phyloP scores from a whole-genome alignment of 1,140 invertebrate genomes.

The Cylas formicarius region DNA sequence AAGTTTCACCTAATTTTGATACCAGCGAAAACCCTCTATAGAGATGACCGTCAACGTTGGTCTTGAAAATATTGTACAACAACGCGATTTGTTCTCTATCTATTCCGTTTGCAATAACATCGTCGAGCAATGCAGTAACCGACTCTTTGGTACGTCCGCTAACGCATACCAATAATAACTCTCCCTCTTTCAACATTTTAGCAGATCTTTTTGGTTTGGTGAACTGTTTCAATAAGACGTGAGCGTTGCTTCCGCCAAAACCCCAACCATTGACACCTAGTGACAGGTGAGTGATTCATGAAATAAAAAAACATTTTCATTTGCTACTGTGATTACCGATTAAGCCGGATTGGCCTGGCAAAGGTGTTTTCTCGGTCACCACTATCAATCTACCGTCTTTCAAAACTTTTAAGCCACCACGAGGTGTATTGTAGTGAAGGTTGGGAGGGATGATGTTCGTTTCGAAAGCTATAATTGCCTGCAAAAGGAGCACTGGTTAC shows the following conservation, averaged over 20 bases:
- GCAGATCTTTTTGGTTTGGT: constrained; percentile 47
- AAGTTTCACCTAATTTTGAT: too few relatives aligned
- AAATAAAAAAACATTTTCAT: background rate
- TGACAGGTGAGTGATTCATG: constrained; percentile 3
- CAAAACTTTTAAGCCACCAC: constrained; percentile 65
- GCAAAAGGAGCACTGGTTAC: constrained; percentile 10
- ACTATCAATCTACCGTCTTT: constrained; percentile 62
- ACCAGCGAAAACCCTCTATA: too few relatives aligned
- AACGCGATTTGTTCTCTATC: constrained; percentile 21
- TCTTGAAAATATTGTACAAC: constrained; percentile 19
- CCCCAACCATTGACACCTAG: constrained; percentile 56
- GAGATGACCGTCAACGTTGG: too few relatives aligned
- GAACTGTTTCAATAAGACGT: constrained; percentile 56
- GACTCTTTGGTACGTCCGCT: constrained; percentile 60
- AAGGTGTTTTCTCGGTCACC: constrained; percentile 55
- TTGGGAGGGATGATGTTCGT: constrained; percentile 71
- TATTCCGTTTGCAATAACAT: constrained; percentile 5
- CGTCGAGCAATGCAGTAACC: constrained; percentile 8
- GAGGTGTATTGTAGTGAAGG: constrained; percentile 65
- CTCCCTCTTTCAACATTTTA: constrained; percentile 43
- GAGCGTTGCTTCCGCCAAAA: constrained; percentile 56
- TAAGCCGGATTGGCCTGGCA: constrained; percentile 51
- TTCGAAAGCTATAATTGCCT: constrained; percentile 59
- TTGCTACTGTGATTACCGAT: constrained; percentile 37
- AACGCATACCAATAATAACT: constrained; percentile 51